Conservation (phyloP, 2,797 vertebrate species). For the Mycteria americana region DNA sequence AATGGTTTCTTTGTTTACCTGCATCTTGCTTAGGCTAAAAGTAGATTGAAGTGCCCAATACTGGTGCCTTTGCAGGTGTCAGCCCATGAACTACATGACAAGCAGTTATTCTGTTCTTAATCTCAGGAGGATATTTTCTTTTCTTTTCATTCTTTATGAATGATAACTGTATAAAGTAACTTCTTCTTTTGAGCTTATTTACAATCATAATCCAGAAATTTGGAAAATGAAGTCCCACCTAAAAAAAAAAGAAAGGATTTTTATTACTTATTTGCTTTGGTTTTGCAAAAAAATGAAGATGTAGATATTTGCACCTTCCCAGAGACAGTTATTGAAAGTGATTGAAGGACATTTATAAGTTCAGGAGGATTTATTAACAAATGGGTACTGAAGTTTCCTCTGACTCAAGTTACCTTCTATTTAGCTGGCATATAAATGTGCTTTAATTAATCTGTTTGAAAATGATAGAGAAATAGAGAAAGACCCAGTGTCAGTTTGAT, state of each 20-base stretch:
- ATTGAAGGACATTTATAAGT: neutral
- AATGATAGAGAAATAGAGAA: conserved; percentile 20
- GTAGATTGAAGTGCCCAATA: neutral
- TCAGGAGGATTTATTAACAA: neutral
- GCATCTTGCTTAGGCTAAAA: neutral
- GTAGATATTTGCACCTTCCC: neutral
- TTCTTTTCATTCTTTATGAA: neutral
- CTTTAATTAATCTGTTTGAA: conserved; percentile 29
- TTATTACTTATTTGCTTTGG: neutral
- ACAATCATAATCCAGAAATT: neutral
- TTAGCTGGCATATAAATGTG: neutral
- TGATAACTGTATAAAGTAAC: neutral
- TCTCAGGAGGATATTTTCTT: neutral
- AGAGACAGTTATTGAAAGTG: neutral
- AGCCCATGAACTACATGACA: neutral
- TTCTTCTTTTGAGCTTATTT: neutral
- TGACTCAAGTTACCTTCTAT: neutral
- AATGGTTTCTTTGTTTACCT: neutral
- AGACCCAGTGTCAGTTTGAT: neutral
- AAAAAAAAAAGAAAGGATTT: rapidly evolving
- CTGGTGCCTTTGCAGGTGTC: rapidly evolving
- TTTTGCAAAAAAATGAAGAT: neutral
- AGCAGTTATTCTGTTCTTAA: neutral
- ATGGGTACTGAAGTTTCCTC: neutral
- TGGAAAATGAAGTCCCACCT: neutral